Evolutionary conservation across 2,888 invertebrate genomes (phyloP).

Genomic region (Microchrysa polita): DNA sequence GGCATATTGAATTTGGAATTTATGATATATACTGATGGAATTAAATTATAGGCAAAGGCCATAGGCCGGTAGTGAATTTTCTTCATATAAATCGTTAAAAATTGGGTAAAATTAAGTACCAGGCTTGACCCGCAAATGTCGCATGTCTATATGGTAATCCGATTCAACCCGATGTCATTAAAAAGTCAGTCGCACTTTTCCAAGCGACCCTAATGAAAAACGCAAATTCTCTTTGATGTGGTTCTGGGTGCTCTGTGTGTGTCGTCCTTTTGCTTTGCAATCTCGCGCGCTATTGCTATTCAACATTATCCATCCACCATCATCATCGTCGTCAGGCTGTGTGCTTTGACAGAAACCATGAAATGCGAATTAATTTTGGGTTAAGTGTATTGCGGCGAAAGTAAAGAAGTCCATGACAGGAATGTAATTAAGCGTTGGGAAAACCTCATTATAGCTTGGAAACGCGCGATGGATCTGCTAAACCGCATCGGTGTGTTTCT

Average conservation of each 20-base stretch:
- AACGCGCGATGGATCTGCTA: neutral
- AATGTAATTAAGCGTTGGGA: slow-evolving; percentile 44
- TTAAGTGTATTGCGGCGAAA: slow-evolving; percentile 43
- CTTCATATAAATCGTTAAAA: no score
- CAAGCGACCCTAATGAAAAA: neutral
- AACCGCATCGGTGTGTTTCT: neutral
- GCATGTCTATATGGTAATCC: no score
- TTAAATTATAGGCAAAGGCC: no score
- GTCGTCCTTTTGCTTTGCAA: neutral
- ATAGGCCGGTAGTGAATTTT: no score
- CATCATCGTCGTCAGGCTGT: neutral
- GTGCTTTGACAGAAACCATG: slow-evolving; percentile 1
- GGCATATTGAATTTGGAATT: no score
- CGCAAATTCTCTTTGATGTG: slow-evolving; percentile 18
- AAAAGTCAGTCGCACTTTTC: neutral
- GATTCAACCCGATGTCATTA: neutral
- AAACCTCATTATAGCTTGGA: slow-evolving; percentile 28
- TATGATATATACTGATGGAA: no score
- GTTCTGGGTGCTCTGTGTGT: no score
- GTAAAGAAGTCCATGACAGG: slow-evolving; percentile 45
- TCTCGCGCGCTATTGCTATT: neutral
- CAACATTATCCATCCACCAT: neutral
- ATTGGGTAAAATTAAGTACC: no score
- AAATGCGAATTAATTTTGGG: slow-evolving; percentile 39
- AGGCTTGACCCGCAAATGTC: no score